Base-by-base conservation (phyloP, 1,140 invertebrate species). In the Acarapis woodi region DNA sequence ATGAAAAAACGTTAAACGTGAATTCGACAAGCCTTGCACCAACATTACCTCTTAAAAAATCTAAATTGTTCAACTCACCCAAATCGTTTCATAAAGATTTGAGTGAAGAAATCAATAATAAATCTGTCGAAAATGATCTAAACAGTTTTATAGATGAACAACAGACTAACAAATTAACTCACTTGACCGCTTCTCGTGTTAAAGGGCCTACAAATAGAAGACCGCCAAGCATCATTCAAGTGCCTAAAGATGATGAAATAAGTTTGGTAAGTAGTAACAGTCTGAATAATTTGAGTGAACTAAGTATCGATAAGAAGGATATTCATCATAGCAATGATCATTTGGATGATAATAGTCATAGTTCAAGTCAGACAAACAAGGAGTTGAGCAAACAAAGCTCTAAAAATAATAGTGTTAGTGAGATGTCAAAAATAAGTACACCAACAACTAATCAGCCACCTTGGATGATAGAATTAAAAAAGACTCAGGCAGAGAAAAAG, bases 381-480 rank as follows among this genome's bases (percentile, higher is more conserved):
- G n/a, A n/a, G n/a, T n/a, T n/a, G n/a, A n/a, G n/a, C n/a, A n/a
- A n/a, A n/a, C n/a, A n/a, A n/a, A n/a, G n/a, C n/a, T n/a, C n/a
- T n/a, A n/a, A n/a, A n/a, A n/a, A n/a, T n/a, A n/a, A n/a, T n/a
- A n/a, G n/a, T n/a, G n/a, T n/a, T n/a, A n/a, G n/a, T n/a, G n/a
- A n/a, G n/a, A n/a, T n/a, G n/a, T n/a, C n/a, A n/a, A n/a, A n/a
- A n/a, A n/a, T 18, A 32, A 32, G 4, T 32, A 3, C 32, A 32
- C 5, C 32, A 9, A 32, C 32, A 32, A 12, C 32, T 14, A 9
- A 32, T 9, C 15, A 1, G 15, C 34, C 34, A 24, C 34, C 34
- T 5, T 35, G 34, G 34, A 35, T 35, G 34, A 14, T 22, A 9
- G 34, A 35, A 16, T 35, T 35, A 23, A 23, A 18, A 18, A 23